Evolutionary conservation across 2,888 invertebrate species (phyloP), one percentile per base, ranked within the genome.

Genomic region (Pristionchus exspectatus): DNA sequence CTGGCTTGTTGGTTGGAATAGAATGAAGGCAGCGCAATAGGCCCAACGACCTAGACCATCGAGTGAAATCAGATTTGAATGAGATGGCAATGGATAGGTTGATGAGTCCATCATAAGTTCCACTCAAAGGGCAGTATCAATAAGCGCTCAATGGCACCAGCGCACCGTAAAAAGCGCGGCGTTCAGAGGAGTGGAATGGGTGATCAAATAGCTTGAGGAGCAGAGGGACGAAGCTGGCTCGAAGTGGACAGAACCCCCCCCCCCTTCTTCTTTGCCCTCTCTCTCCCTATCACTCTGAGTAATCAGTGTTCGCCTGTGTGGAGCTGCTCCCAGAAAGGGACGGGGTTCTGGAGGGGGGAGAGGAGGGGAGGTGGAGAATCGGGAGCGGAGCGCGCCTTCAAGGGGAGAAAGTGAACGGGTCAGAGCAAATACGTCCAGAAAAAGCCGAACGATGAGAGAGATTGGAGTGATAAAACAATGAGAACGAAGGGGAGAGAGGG

Each of bases 211-310:
- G 30, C 30, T 33, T 33, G 72, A 7, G 14, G 33, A 21, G 63
- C 4, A 18, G 59, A n/a, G 63, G 63, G 10, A 10, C n/a, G 63
- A 63, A 63, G 54, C 33, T 77, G 77, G 77, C n/a, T 77, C 30
- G 77, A 77, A 77, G 81, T 50, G 81, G 81, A 81, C 81, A 81
- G 81, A 81, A 81, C 81, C n/a, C 38, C 59, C 30, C 85, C 59
- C 85, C 85, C 85, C 27, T 30, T 18, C 85, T 38, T 33, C 85
- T 81, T 44, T 85, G 27, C 33, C 85, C 63, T 66, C 85, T 85
- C 63, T 66, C 85, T 85, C 85, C 33, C 85, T 33, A 21, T 85
- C 21, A 30, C 85, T 27, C 85, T 63, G 85, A 63, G 66, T 85
- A 85, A 85, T 81, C 81, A 81, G 81, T 81, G 81, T 81, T 81